These are phyloP conservation scores for Habrosyne pyritoides DNA, from an alignment of 2,888 invertebrate species.

Conservation along the genomic window DNA sequence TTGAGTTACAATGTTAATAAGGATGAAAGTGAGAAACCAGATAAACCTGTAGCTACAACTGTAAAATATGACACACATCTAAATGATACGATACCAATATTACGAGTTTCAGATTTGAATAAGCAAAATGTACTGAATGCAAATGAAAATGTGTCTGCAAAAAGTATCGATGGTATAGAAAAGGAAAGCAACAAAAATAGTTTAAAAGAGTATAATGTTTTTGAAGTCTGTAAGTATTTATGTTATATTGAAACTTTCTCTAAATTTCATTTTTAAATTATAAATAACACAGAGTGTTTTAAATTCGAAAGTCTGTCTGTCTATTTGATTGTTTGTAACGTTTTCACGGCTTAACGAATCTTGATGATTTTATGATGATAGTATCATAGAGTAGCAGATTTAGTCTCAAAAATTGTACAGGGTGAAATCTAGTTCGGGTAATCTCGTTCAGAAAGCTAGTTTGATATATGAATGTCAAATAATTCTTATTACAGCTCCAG, in stretches of 20 bases:
- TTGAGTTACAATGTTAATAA: background rate
- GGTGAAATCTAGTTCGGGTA: too few relatives aligned
- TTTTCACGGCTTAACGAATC: too few relatives aligned
- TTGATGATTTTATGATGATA: too few relatives aligned
- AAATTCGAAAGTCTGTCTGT: too few relatives aligned
- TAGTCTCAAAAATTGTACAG: too few relatives aligned
- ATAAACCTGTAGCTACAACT: background rate
- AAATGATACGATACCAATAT: background rate
- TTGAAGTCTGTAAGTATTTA: slow-evolving; percentile 60
- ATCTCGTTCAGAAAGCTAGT: too few relatives aligned
- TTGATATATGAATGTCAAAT: background rate
- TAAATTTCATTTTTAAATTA: background rate
- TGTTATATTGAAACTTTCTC: slow-evolving; percentile 3
- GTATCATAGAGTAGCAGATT: too few relatives aligned
- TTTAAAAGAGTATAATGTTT: slow-evolving; percentile 42
- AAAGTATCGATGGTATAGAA: background rate
- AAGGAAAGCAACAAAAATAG: slow-evolving; percentile 14
- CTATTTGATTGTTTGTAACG: too few relatives aligned
- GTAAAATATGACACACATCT: background rate
- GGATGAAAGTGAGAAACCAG: background rate
- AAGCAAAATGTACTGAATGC: slow-evolving; percentile 3
- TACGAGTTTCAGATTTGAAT: background rate
- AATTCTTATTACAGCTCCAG: slow-evolving; percentile 37
- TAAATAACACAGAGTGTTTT: too few relatives aligned
- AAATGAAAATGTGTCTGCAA: background rate